phyloP scores from a whole-genome alignment of 1,140 invertebrate genomes.

The Manduca sexta region DNA sequence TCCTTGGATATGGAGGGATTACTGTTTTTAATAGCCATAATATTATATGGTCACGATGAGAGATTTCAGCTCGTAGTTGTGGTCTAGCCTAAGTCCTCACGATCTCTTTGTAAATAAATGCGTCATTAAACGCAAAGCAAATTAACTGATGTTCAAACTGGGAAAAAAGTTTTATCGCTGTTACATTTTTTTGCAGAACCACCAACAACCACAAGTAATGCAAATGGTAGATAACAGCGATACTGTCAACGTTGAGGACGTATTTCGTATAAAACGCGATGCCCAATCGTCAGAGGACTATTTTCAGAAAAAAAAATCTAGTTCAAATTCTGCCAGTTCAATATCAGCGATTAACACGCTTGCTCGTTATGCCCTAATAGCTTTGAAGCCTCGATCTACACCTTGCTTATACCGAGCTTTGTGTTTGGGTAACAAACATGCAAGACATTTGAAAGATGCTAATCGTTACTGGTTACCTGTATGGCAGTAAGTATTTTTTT shows the following conservation, averaged over 20 bases:
- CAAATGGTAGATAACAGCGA: conserved; percentile 56
- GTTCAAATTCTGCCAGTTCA: no score
- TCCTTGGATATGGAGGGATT: no score
- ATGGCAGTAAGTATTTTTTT: conserved; percentile 76
- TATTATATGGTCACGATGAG: no score
- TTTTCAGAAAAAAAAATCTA: no score
- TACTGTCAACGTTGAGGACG: conserved; percentile 60
- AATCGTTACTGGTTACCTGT: conserved; percentile 79
- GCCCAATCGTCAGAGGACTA: conserved; percentile 4
- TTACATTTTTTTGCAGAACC: conserved; percentile 27
- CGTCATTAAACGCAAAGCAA: no score
- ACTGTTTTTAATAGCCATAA: no score
- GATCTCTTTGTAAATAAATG: no score
- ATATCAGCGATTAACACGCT: conserved; percentile 72
- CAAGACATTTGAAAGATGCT: conserved; percentile 64
- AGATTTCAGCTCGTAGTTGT: no score
- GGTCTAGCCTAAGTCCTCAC: no score
- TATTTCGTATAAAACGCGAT: conserved; percentile 51
- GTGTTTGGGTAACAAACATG: conserved; percentile 78
- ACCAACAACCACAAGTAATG: conserved; percentile 57
- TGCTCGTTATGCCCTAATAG: conserved; percentile 73
- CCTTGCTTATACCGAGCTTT: conserved; percentile 76
- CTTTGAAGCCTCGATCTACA: conserved; percentile 57
- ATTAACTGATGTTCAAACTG: not conserved
- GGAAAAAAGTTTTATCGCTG: not conserved